Percentiles rank a stretch among this genome's conserved stretches.
Evolutionary conservation across 2,797 vertebrate genomes (phyloP).

Genomic region (Spea hammondii): DNA sequence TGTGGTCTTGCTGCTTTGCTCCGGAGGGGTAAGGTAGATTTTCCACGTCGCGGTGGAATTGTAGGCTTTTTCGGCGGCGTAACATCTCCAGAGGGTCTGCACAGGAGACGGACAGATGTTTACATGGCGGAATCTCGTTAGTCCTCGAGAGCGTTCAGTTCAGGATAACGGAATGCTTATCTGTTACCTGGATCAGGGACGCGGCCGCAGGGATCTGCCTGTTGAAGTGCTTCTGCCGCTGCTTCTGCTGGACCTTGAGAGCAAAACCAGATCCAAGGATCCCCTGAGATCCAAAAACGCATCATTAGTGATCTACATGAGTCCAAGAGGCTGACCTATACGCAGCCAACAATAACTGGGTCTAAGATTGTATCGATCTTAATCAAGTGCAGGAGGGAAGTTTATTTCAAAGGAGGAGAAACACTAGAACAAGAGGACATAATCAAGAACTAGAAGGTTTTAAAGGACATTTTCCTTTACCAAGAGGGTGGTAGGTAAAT

Average conservation of each 20-base stretch:
- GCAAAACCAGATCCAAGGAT: conserved; percentile 78
- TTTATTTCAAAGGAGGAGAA: too few species aligned
- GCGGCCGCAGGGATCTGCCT: conserved; percentile 76
- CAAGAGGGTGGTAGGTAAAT: too few species aligned
- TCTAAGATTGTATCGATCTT: too few species aligned
- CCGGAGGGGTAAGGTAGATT: conserved; percentile 74
- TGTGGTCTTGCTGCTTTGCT: conserved; percentile 61
- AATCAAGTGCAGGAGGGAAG: too few species aligned
- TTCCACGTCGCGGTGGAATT: conserved; percentile 80
- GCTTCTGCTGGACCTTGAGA: conserved; percentile 77
- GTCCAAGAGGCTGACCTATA: too few species aligned
- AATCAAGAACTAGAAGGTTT: too few species aligned
- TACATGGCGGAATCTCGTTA: background rate
- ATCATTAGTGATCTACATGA: too few species aligned
- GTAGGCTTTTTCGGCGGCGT: conserved; percentile 80
- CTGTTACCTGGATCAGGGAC: conserved; percentile 67
- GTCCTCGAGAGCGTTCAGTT: background rate
- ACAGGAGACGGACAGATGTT: background rate
- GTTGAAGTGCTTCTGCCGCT: conserved; percentile 77
- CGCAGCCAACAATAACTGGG: too few species aligned
- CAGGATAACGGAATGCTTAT: background rate
- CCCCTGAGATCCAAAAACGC: conserved; percentile 59
- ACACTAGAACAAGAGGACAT: too few species aligned
- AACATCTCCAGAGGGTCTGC: conserved; percentile 88
- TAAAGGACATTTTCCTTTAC: too few species aligned